phyloP scores from a whole-genome alignment of 2,888 invertebrate genomes.

The Rhodophaea formosa region DNA sequence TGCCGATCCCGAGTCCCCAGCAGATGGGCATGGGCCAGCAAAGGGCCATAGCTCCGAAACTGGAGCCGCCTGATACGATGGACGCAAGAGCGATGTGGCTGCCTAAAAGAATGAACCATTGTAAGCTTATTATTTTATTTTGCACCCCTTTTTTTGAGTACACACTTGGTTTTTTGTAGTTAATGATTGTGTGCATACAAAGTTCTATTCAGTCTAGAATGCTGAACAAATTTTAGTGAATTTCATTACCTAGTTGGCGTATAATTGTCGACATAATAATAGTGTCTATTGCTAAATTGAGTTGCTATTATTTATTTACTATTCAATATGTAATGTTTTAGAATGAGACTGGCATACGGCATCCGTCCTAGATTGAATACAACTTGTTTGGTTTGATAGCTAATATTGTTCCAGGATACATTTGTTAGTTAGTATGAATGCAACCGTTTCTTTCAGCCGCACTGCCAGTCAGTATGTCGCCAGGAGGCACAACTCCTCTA shows the following conservation, averaged over 20 bases:
- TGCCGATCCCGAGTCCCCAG: constrained; percentile 64
- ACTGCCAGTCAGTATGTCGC: constrained; percentile 72
- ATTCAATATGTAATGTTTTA: too few relatives aligned
- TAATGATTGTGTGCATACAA: constrained; percentile 24
- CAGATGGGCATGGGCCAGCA: constrained; percentile 68
- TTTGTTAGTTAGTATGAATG: background rate
- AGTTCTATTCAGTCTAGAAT: too few relatives aligned
- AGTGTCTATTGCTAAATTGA: too few relatives aligned
- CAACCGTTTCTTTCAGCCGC: constrained; percentile 51
- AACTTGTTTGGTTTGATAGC: constrained; percentile 4
- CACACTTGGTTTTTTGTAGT: constrained; percentile 34
- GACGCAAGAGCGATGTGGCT: constrained; percentile 83
- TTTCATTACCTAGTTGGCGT: too few relatives aligned
- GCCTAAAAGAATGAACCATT: constrained; percentile 84
- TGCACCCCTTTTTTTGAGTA: constrained; percentile 30
- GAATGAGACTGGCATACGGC: too few relatives aligned
- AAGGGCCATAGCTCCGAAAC: constrained; percentile 77
- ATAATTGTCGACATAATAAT: too few relatives aligned
- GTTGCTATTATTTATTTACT: too few relatives aligned
- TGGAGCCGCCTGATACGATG: constrained; percentile 82
- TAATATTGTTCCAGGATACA: background rate
- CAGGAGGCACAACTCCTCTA: constrained; percentile 67
- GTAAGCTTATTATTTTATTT: constrained; percentile 79
- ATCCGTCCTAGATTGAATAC: too few relatives aligned
- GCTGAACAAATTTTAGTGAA: too few relatives aligned